Percentiles rank a stretch among this genome's conserved stretches.
Evolutionary conservation across 2,113 vertebrate genomes (phyloP).

Genomic region (Seriola dumerili): DNA sequence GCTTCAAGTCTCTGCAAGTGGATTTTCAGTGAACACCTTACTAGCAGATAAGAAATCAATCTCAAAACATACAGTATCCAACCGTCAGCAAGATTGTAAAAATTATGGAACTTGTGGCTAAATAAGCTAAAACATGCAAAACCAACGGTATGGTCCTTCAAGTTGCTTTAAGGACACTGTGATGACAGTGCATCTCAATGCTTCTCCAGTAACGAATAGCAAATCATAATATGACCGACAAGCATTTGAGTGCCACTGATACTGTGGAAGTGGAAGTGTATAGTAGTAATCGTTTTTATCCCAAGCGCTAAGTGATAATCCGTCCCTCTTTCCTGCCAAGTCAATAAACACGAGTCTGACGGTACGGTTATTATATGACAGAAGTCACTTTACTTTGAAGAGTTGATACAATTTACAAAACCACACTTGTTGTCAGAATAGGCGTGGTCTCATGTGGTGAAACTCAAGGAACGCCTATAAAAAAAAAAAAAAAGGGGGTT

Average conservation of each 20-base stretch:
- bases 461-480: neutral
- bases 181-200: neutral
- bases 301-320: neutral
- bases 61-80: neutral
- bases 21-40: neutral
- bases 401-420: slow-evolving; percentile 6
- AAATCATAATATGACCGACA: neutral
- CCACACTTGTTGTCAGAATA: slow-evolving; percentile 14
- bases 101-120: neutral
- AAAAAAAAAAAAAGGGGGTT: neutral
- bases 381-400: neutral
- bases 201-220: neutral
- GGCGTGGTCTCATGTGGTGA: neutral
- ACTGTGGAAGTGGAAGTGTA: neutral
- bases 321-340: neutral
- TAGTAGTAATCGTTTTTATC: neutral
- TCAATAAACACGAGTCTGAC: slow-evolving; percentile 2
- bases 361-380: neutral
- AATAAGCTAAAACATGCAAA: neutral
- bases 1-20: slow-evolving; percentile 9
- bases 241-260: neutral
- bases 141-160: neutral
- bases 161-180: neutral
- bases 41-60: neutral
- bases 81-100: neutral